Evolutionary conservation across 1,140 invertebrate species (phyloP), one percentile per base, ranked within the genome.

Genomic region (Stegodyphus dumicola): DNA sequence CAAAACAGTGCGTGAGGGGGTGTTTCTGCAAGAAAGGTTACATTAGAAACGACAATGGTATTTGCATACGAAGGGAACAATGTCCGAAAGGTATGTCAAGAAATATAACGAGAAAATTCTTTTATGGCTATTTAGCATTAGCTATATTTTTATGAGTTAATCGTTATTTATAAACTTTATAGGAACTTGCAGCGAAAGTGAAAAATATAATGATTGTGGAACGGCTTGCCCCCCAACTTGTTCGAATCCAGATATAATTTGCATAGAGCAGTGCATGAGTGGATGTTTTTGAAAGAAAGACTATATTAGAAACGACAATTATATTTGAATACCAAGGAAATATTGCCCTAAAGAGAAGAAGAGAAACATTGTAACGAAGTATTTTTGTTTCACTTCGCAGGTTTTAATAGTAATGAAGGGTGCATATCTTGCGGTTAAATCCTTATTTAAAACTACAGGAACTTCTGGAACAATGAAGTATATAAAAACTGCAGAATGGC

Each of bases 201-300:
- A 85, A 71, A 51, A 76, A 48, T 77, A 70, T 56, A 70, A 54
- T 1, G 18, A 54, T 10, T 85, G 83, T 33, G 83, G 83, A 3
- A 77, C 17, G 10, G 74, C 75, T 49, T 85, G 83, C 51, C 74
- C 74, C 0, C 3, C 3, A 13, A 73, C 78, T 3, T 80, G 78
- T 17, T 13, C 33, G 2, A 64, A 73, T 2, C 5, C 56, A 60
- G 1, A 10, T 0, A 10, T 9, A 15, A 9, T 73, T 6, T 80
- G 78, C 69, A 80, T 11, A 33, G 15, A 78, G 0, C 9, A 60
- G 5, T 86, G 85, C 52, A 7, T 17, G 6, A 11, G 49, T 6
- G 85, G 85, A 15, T 86, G 85, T 60, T 78, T 79, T 18, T 86
- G 85, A 17, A 79, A 74, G 5, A 6, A 77, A 49, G 85, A 76